A percentile compares a stretch with the other conserved stretches of the same genome.
Evolutionary conservation across 2,888 invertebrate genomes (phyloP).

Genomic region (Tachystola acroxantha): DNA sequence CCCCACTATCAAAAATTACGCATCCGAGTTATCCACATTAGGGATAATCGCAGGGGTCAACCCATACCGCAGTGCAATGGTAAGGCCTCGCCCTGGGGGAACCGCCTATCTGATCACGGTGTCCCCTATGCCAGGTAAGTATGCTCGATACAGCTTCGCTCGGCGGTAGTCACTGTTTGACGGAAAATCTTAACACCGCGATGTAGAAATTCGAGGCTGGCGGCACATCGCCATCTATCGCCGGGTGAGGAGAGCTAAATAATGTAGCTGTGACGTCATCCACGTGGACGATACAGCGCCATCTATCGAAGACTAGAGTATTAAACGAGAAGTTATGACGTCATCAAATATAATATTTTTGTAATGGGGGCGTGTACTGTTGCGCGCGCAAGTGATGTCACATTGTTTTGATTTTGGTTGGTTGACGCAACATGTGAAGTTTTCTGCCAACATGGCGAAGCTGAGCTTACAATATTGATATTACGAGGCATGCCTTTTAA

Average conservation of each 20-base stretch:
- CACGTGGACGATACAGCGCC: not conserved
- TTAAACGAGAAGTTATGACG: too few relatives aligned
- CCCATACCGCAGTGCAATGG: constrained; percentile 11
- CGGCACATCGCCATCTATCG: not conserved
- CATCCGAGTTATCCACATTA: constrained; percentile 14
- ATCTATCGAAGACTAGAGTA: not conserved
- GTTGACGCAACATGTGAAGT: too few relatives aligned
- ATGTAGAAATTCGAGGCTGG: not conserved
- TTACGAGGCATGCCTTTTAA: too few relatives aligned
- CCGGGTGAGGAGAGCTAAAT: too few relatives aligned
- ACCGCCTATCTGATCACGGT: constrained; percentile 10
- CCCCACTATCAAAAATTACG: constrained; percentile 13
- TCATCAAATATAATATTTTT: too few relatives aligned
- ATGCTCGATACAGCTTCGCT: not conserved
- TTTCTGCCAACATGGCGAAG: too few relatives aligned
- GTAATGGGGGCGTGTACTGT: too few relatives aligned
- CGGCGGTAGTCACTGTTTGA: not conserved
- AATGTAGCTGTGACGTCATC: too few relatives aligned
- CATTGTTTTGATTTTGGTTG: too few relatives aligned
- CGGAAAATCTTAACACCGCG: not conserved
- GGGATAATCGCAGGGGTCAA: constrained; percentile 12
- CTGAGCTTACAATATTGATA: too few relatives aligned
- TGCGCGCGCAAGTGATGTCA: too few relatives aligned
- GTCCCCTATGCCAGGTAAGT: constrained; percentile 9
- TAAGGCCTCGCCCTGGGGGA: constrained; percentile 10